phyloP scores from a whole-genome alignment of 1,140 invertebrate genomes.

The Cepaea nemoralis region DNA sequence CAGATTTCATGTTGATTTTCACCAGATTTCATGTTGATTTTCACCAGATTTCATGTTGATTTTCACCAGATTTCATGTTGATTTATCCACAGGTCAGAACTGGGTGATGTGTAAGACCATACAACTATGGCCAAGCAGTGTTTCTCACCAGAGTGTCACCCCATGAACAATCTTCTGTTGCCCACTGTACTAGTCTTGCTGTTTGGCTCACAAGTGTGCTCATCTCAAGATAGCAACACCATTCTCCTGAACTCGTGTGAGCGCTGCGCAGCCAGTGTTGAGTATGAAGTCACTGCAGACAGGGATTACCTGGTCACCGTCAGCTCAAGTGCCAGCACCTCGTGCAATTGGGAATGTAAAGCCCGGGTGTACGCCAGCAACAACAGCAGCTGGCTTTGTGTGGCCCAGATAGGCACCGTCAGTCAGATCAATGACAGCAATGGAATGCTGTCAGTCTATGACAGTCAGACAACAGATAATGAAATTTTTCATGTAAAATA shows the following conservation, averaged over 20 bases:
- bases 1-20: too few relatives aligned
- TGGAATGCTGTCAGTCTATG: background rate
- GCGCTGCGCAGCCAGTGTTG: background rate
- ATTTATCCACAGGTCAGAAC: background rate
- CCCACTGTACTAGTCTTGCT: background rate
- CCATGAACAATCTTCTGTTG: background rate
- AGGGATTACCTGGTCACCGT: background rate
- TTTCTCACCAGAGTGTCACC: background rate
- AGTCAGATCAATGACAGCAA: conserved; percentile 2
- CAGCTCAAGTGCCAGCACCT: background rate
- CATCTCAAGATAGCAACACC: background rate
- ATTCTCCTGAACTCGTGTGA: background rate
- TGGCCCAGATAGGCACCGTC: background rate
- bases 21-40: too few relatives aligned
- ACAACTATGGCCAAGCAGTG: background rate
- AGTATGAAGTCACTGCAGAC: background rate
- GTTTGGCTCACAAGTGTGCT: background rate
- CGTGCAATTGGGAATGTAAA: background rate
- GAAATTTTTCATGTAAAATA: background rate
- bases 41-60: too few relatives aligned
- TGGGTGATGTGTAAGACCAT: background rate
- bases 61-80: too few relatives aligned
- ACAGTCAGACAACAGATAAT: background rate
- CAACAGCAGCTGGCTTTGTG: background rate
- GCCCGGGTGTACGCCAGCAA: background rate